These are phyloP conservation scores for Troides oblongomaculatus DNA, from an alignment of 2,888 invertebrate species.

Conservation along the genomic window DNA sequence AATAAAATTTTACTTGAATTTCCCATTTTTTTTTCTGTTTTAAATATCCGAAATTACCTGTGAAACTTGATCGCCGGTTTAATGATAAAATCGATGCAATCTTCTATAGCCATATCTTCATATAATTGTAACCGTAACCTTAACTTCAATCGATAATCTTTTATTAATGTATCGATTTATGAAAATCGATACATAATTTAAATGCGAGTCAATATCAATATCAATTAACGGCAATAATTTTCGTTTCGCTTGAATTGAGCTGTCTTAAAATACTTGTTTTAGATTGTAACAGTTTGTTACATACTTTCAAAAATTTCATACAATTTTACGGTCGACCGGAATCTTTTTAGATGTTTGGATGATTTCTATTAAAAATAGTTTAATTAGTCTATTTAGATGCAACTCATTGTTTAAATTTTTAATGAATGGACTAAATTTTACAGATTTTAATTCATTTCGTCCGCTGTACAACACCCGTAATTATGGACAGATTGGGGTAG, in stretches of 20 bases:
- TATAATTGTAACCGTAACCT: not conserved
- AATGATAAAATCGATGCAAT: not conserved
- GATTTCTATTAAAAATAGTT: not conserved
- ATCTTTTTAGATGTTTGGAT: not conserved
- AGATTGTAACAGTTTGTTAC: constrained; percentile 4
- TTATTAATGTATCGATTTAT: not conserved
- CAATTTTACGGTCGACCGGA: not conserved
- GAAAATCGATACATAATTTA: constrained; percentile 24
- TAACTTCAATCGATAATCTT: not conserved
- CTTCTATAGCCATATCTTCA: not conserved
- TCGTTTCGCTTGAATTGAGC: constrained; percentile 4
- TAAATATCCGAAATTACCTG: not conserved
- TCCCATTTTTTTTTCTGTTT: not conserved
- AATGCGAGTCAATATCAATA: constrained; percentile 28
- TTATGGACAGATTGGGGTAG: too few species aligned
- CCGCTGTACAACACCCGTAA: too few species aligned
- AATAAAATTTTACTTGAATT: too few species aligned
- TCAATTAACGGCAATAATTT: constrained; percentile 11
- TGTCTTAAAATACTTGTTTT: constrained; percentile 9
- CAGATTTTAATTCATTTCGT: too few species aligned
- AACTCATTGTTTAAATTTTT: not conserved
- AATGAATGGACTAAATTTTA: too few species aligned
- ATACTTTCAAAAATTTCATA: not conserved
- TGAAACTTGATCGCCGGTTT: not conserved
- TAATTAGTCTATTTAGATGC: not conserved